Evolutionary conservation across 2,797 vertebrate genomes (phyloP), one percentile per base, ranked within the genome.

Genomic region (Falco biarmicus): DNA sequence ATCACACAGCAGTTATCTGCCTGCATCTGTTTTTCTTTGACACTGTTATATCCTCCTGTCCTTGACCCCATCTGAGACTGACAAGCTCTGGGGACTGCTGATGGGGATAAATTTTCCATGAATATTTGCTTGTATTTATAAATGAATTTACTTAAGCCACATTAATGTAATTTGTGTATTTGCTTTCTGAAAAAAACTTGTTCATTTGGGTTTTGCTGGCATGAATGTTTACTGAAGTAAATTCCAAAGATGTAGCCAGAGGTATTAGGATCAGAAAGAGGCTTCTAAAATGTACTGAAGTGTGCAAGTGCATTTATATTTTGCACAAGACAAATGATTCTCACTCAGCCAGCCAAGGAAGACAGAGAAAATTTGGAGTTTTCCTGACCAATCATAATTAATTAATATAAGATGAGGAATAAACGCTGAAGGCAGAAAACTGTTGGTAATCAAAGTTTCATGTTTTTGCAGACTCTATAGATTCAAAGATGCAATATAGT

Each of bases 21-120:
- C 94, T 95, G 76, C 90, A 91, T 95, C 89, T 84, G 63, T 70
- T 95, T 95, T 93, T 50, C 51, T 94, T 93, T 76, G 90, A 93
- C 88, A 94, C 60, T 77, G n/a, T 92, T 93, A 91, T 41, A 79
- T 82, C 47, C 61, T 92, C 65, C 80, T 84, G 81, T 89, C 95
- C 96, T 97, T 97, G 95, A 95, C 87, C 93, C 31, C 34, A 48
- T 64, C 82, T 75, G 65, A 90, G 81, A 93, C 81, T 74, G 84
- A 79, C 37, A 83, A 64, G 25, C 66, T 87, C 87, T 84, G 51
- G 66, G 75, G 83, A 87, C 41, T 84, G 43, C 66, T 90, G 94
- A 95, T 77, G 61, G 56, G 32, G 47, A 31, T 85, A 56, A 32
- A 69, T 82, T 97, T 96, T 63, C 79, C 39, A 32, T 85, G n/a